phyloP scores from a whole-genome alignment of 2,797 vertebrate genomes.

The Gambelia wislizenii region DNA sequence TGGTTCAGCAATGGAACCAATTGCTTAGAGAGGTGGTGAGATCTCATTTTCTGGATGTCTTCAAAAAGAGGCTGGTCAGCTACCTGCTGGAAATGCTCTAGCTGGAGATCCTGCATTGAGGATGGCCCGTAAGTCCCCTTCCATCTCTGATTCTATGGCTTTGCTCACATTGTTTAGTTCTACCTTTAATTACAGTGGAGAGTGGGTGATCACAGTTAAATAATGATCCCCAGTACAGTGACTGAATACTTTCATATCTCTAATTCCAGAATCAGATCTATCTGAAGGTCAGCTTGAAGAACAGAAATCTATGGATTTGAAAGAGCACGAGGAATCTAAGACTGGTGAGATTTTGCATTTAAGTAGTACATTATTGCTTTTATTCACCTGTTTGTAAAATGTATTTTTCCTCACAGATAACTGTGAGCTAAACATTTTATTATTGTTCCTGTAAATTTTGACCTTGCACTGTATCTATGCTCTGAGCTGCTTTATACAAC shows the following conservation, averaged over 20 bases:
- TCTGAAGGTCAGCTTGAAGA: not conserved
- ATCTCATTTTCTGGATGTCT: too few species aligned
- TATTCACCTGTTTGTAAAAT: not conserved
- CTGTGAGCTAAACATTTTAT: not conserved
- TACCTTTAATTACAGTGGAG: not conserved
- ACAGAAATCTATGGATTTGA: conserved; percentile 15
- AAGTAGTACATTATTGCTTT: not conserved
- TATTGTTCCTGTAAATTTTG: not conserved
- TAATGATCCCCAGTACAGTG: conserved; percentile 7
- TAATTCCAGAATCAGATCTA: not conserved
- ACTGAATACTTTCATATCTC: conserved; percentile 10
- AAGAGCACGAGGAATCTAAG: conserved; percentile 37
- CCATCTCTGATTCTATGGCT: too few species aligned
- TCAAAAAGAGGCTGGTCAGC: too few species aligned
- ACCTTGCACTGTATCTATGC: too few species aligned
- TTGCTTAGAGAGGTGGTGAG: too few species aligned
- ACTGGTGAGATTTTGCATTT: conserved; percentile 40
- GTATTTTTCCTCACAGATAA: not conserved
- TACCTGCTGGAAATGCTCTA: too few species aligned
- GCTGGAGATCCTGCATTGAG: too few species aligned
- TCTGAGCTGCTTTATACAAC: not conserved
- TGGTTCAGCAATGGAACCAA: too few species aligned
- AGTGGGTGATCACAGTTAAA: not conserved
- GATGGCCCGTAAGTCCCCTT: too few species aligned
- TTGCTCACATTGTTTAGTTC: too few species aligned